Percentiles rank a stretch among this genome's conserved stretches.
Evolutionary conservation across 1,140 invertebrate species (phyloP).

Genomic region (Laupala kohalensis): DNA sequence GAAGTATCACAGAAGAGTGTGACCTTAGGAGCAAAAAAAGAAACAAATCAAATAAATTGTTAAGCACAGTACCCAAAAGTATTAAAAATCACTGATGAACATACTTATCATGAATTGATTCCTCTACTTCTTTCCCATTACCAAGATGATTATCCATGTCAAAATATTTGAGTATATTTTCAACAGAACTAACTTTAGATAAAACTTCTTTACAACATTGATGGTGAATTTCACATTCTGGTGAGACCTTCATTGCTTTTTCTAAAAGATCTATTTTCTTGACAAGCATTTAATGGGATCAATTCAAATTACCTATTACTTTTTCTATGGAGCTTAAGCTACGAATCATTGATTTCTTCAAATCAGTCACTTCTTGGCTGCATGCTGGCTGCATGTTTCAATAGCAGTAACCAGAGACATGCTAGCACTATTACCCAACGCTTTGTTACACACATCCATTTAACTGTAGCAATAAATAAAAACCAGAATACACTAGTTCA

Average conservation of each 20-base stretch:
- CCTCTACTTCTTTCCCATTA: background rate
- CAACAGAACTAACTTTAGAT: background rate
- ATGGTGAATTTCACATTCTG: background rate
- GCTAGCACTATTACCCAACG: too few relatives aligned
- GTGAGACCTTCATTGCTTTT: background rate
- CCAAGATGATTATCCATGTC: background rate
- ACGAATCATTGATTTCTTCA: background rate
- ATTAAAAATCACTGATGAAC: too few relatives aligned
- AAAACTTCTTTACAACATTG: slow-evolving; percentile 8
- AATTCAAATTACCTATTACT: background rate
- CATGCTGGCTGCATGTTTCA: background rate
- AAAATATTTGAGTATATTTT: background rate
- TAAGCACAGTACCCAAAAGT: too few relatives aligned
- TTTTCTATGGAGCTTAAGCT: background rate
- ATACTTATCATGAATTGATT: background rate
- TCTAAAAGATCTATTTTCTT: slow-evolving; percentile 3
- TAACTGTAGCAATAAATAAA: too few relatives aligned
- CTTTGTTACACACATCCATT: too few relatives aligned
- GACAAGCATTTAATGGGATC: background rate
- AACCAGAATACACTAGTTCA: too few relatives aligned
- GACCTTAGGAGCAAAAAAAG: background rate
- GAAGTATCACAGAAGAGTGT: background rate
- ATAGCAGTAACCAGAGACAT: background rate
- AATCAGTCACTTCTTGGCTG: background rate
- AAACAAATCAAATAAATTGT: too few relatives aligned